Base-by-base conservation (phyloP, 2,888 invertebrate genomes). In the Athalia circularis region DNA sequence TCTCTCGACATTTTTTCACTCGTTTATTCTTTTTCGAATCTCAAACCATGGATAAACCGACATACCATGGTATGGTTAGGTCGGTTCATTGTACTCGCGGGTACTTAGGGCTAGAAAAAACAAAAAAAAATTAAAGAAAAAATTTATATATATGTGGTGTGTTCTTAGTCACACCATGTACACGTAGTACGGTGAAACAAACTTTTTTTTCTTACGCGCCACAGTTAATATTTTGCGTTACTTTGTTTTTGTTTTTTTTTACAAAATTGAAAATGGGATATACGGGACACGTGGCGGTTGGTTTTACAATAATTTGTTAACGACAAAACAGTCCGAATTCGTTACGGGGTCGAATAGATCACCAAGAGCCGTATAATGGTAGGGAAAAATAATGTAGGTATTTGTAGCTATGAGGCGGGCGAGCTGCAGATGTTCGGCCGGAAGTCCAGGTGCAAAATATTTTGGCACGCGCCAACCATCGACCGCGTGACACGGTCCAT, bases 371-470 rank as follows among this genome's bases (percentile, higher is more conserved):
- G 29, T 29, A 29, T 29, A 29, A 29, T 29, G 29, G 29, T 29
- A 29, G 29, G 29, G 29, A 29, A 29, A 29, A 29, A 29, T 29
- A 29, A 29, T 29, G 29, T 29, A 29, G 29, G 29, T 29, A 29
- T 29, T 29, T 29, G 29, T 29, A 29, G 29, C 54, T n/a, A n/a
- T n/a, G 11, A 11, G 4, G 54, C 9, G 13, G 43, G 59, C n/a
- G 45, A 59, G 13, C 62, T 11, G 62, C 72, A 72, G 72, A 72
- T 72, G 72, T 72, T 72, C 15, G 59, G 47, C 47, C 72, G 72
- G 72, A 59, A 72, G 72, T 72, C 72, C 72, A 72, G 72, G 72
- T 72, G 72, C 72, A 43, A 72, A 72, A 72, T 29, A 72, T 72
- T 72, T 72, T 59, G 72, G 72, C 72, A 72, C 72, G 72, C 72